These are phyloP conservation scores for Lutra lutra DNA, from an alignment of 2,797 vertebrate species.

Conservation along the genomic window DNA sequence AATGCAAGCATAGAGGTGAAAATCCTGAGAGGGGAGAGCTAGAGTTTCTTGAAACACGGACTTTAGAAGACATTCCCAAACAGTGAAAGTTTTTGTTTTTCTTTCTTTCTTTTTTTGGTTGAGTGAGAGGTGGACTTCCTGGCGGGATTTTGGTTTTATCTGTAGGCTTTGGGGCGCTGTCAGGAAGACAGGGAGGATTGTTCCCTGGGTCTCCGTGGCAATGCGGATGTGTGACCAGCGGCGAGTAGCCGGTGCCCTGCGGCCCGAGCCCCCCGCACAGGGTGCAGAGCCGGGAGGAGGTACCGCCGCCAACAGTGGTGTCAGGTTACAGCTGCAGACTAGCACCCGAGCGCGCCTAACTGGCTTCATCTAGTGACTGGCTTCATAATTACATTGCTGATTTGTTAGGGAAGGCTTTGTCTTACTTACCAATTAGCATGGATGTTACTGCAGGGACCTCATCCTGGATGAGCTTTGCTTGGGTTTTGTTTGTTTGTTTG, in stretches of 20 bases:
- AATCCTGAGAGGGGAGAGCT: conserved; percentile 45
- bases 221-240: conserved; percentile 80
- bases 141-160: neutral
- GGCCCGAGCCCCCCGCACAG: conserved; percentile 92
- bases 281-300: conserved; percentile 87
- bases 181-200: conserved; percentile 72
- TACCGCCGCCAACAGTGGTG: conserved; percentile 93
- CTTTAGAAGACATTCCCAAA: neutral
- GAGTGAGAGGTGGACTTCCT: conserved; percentile 41
- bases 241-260: conserved; percentile 86
- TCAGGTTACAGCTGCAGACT: conserved; percentile 97
- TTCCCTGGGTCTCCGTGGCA: conserved; percentile 66
- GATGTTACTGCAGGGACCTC: conserved; percentile 79
- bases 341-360: conserved; percentile 89
- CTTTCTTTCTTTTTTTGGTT: conserved; percentile 27
- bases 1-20: conserved; percentile 69
- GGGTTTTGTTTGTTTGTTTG: neutral
- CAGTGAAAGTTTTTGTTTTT: conserved; percentile 32
- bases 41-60: conserved; percentile 50
- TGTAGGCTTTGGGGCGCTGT: conserved; percentile 65
- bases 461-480: conserved; percentile 47
- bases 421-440: conserved; percentile 86
- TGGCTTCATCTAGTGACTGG: conserved; percentile 85
- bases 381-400: conserved; percentile 88
- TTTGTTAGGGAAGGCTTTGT: conserved; percentile 87